Conservation (phyloP, 37 sponge, comb jelly and placozoan species). For the Geodia barretti region DNA sequence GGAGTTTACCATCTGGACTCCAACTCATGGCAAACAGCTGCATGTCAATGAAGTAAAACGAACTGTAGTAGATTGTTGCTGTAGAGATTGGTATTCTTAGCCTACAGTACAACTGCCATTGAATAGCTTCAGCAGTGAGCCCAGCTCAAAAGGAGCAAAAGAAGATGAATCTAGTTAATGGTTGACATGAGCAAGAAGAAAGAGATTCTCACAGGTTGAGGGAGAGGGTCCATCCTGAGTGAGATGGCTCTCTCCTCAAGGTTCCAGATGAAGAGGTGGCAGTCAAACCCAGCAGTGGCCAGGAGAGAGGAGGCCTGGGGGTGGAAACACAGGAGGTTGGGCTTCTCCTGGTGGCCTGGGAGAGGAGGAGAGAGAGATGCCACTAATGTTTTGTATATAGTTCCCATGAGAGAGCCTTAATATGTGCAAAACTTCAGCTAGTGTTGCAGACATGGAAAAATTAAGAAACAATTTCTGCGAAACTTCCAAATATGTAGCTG, state of each 20-base stretch:
- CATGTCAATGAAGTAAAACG: background rate
- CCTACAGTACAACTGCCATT: no score
- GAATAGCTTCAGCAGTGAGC: no score
- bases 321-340: conserved; percentile 77
- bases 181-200: no score
- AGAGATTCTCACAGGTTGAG: conserved; percentile 54
- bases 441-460: background rate
- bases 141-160: no score
- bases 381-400: no score
- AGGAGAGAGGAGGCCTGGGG: conserved; percentile 77
- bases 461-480: no score
- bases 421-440: background rate
- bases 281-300: conserved; percentile 75
- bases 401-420: no score
- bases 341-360: conserved; percentile 88
- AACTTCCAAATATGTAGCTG: no score
- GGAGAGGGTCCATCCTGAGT: conserved; percentile 52
- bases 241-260: conserved; percentile 37
- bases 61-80: no score
- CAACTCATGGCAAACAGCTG: conserved; percentile 84
- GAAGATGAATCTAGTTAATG: no score
- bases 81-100: no score
- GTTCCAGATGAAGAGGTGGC: conserved; percentile 76
- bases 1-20: conserved; percentile 76
- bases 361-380: no score